Percentiles rank a stretch among this genome's conserved stretches.
Evolutionary conservation across 2,113 vertebrate species (phyloP).

Genomic region (Callipepla californica): DNA sequence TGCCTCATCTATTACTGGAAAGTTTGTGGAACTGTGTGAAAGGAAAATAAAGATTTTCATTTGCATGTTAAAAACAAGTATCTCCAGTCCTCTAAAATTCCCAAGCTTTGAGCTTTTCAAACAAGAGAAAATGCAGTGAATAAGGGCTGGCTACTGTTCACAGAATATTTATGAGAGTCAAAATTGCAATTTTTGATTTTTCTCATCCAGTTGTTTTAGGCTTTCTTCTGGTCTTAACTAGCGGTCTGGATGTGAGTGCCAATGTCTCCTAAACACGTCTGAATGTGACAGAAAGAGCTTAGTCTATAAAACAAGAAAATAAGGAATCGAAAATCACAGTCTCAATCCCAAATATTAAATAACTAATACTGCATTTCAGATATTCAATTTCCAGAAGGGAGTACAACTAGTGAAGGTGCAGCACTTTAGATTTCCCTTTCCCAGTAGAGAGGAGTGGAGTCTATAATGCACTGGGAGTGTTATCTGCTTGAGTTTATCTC

Average conservation of each 20-base stretch:
- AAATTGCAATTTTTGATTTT: slow-evolving; percentile 66
- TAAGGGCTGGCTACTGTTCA: slow-evolving; percentile 17
- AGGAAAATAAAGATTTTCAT: neutral
- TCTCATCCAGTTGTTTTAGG: slow-evolving; percentile 41
- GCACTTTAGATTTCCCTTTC: neutral
- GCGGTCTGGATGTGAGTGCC: slow-evolving; percentile 19
- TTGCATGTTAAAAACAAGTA: slow-evolving; percentile 25
- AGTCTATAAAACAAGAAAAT: slow-evolving; percentile 54
- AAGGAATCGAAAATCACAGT: neutral
- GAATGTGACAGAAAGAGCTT: slow-evolving; percentile 20
- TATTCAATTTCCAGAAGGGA: neutral
- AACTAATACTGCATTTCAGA: neutral
- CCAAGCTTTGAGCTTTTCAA: neutral
- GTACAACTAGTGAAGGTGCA: neutral
- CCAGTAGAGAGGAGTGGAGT: neutral
- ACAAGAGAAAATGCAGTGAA: slow-evolving; percentile 29
- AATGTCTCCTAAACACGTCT: slow-evolving; percentile 14
- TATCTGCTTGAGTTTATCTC: neutral
- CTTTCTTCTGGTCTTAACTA: slow-evolving; percentile 44
- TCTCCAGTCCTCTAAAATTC: neutral
- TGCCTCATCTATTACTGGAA: neutral
- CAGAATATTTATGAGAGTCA: slow-evolving; percentile 55
- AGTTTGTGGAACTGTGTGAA: neutral
- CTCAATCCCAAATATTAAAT: neutral
- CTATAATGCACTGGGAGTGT: neutral